Percentiles rank a stretch among this genome's conserved stretches.
Evolutionary conservation across 23 tunicate genomes (phyloP).

Genomic region (Diplosoma virens): DNA sequence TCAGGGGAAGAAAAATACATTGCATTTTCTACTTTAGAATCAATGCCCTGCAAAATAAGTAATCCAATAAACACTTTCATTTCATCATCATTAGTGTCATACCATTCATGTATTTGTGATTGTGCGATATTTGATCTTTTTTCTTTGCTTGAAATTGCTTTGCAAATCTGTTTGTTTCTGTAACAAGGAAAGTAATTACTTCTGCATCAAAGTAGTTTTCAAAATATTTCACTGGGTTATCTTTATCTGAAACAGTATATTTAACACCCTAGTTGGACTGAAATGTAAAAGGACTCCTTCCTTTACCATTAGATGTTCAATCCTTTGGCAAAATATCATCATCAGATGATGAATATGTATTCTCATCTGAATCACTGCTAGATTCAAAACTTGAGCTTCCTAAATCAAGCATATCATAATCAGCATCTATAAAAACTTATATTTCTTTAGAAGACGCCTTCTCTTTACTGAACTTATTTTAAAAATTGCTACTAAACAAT

Average conservation of each 20-base stretch:
- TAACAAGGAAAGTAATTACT: no score
- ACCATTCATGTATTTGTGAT: neutral
- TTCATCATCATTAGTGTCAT: no score
- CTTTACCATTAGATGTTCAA: neutral
- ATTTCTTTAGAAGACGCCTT: neutral
- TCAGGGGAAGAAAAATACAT: neutral
- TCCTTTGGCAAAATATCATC: neutral
- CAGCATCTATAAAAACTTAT: neutral
- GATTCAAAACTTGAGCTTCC: neutral
- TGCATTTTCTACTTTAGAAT: neutral
- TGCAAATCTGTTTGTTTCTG: no score
- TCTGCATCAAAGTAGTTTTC: no score
- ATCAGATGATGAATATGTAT: neutral
- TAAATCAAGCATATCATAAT: neutral
- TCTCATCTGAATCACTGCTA: neutral
- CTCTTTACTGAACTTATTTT: neutral
- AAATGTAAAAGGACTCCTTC: neutral
- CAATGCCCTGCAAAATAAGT: no score
- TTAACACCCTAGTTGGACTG: neutral
- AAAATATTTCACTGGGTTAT: no score
- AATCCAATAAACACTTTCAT: slow-evolving; percentile 8
- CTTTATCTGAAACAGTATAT: neutral
- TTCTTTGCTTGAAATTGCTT: neutral
- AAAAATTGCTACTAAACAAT: no score
- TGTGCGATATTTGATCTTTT: neutral